A percentile compares a stretch with the other conserved stretches of the same genome.
phyloP scores from a whole-genome alignment of 2,888 invertebrate genomes.

The Meghimatium bilineatum region DNA sequence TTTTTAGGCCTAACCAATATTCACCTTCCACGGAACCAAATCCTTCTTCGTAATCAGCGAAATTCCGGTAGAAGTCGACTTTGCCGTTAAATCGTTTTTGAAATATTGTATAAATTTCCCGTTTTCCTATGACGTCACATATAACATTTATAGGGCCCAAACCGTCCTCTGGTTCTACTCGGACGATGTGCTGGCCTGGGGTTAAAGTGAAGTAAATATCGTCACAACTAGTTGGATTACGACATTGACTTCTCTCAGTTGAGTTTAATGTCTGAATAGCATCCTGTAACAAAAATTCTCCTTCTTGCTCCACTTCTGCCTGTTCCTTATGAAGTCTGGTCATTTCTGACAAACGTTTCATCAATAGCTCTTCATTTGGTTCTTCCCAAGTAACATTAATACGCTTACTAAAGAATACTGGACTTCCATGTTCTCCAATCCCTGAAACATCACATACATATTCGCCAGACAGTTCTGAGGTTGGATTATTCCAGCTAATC shows the following conservation, averaged over 20 bases:
- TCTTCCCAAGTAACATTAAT: neutral
- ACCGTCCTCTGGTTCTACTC: slow-evolving; percentile 1
- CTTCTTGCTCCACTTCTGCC: neutral
- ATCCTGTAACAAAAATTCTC: neutral
- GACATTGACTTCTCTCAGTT: neutral
- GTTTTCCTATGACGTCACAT: neutral
- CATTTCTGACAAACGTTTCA: neutral
- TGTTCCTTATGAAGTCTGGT: neutral
- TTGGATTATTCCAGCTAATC: slow-evolving; percentile 12
- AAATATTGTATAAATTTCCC: slow-evolving; percentile 21
- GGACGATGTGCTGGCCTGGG: slow-evolving; percentile 11
- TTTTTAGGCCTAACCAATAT: slow-evolving; percentile 38
- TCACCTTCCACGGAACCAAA: slow-evolving; percentile 22
- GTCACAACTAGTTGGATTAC: slow-evolving; percentile 20
- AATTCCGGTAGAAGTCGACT: slow-evolving; percentile 32
- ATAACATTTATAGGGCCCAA: slow-evolving; percentile 16
- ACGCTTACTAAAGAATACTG: neutral
- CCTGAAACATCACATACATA: slow-evolving; percentile 11
- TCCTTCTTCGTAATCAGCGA: slow-evolving; percentile 8
- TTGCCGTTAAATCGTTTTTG: slow-evolving; percentile 30
- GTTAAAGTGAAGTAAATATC: neutral
- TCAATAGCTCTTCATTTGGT: neutral
- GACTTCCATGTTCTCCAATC: neutral
- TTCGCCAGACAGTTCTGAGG: neutral
- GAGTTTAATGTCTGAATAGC: neutral